phyloP scores from a whole-genome alignment of 2,797 vertebrate species.

The Pangasius krempfi region DNA sequence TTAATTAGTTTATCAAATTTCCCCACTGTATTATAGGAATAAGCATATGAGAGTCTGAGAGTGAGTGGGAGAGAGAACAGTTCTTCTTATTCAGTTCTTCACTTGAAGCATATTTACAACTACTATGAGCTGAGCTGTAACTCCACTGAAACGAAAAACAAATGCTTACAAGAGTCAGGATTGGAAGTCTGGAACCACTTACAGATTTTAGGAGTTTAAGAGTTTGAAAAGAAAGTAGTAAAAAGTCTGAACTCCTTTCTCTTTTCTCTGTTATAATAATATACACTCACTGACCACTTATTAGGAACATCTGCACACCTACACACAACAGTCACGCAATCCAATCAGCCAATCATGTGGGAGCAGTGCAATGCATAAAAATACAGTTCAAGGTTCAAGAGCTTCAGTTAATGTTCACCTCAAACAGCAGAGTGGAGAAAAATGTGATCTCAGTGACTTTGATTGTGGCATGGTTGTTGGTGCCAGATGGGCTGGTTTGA shows the following conservation, averaged over 20 bases:
- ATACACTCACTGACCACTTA: not conserved
- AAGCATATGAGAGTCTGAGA: not conserved
- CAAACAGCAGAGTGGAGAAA: not conserved
- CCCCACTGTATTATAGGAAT: not conserved
- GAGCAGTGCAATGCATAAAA: not conserved
- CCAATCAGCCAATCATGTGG: not conserved
- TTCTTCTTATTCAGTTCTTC: slow-evolving; percentile 1
- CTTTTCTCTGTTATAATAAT: slow-evolving; percentile 1
- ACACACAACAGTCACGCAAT: not conserved
- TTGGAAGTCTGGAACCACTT: not conserved
- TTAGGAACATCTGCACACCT: not conserved
- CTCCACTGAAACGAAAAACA: not conserved
- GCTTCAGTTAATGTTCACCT: not conserved
- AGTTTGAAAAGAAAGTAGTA: not conserved
- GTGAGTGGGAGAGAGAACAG: not conserved
- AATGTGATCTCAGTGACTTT: not conserved
- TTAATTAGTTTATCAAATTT: not conserved
- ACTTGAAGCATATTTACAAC: slow-evolving; percentile 5
- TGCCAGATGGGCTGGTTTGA: not conserved
- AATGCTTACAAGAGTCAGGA: not conserved
- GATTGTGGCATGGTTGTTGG: not conserved
- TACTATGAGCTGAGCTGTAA: not conserved
- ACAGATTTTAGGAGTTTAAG: not conserved
- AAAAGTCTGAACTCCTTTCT: not conserved
- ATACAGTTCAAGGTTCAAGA: not conserved